Evolutionary conservation across 2,888 invertebrate genomes (phyloP).

Genomic region (Altica lythri): DNA sequence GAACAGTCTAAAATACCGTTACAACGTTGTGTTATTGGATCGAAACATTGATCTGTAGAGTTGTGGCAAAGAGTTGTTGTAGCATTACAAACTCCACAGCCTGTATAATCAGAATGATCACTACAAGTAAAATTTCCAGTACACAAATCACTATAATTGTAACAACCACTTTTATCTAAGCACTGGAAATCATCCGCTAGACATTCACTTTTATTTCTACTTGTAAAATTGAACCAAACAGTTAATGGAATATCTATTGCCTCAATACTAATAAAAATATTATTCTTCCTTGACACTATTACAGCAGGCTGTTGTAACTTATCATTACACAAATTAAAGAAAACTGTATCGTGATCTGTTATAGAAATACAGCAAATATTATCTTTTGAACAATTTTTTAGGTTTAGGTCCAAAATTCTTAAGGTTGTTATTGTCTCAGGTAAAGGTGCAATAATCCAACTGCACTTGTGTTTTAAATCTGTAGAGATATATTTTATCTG

Average conservation of each 20-base stretch:
- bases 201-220: slow-evolving; percentile 23
- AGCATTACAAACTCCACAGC: slow-evolving; percentile 24
- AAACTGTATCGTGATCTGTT: slow-evolving; percentile 1
- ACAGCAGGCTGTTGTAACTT: slow-evolving; percentile 8
- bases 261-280: slow-evolving; percentile 9
- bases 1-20: slow-evolving; percentile 29
- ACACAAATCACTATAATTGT: slow-evolving; percentile 25
- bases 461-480: slow-evolving; percentile 16
- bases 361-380: slow-evolving; percentile 21
- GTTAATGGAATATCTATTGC: slow-evolving; percentile 1
- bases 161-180: slow-evolving; percentile 30
- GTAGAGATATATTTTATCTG: slow-evolving; percentile 23
- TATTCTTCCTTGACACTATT: slow-evolving; percentile 21
- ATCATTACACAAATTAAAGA: slow-evolving; percentile 20
- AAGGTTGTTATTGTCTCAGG: slow-evolving; percentile 26
- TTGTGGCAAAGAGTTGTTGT: slow-evolving; percentile 23
- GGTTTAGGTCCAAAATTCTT: slow-evolving; percentile 20
- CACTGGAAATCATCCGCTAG: slow-evolving; percentile 29
- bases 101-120: slow-evolving; percentile 31
- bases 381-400: slow-evolving; percentile 1
- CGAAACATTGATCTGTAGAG: slow-evolving; percentile 12
- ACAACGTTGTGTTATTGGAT: slow-evolving; percentile 22
- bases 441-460: slow-evolving; percentile 27
- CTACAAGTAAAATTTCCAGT: slow-evolving; percentile 23
- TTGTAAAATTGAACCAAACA: slow-evolving; percentile 22